Evolutionary conservation across 2,113 vertebrate genomes (phyloP).

Genomic region (Phaethon lepturus): DNA sequence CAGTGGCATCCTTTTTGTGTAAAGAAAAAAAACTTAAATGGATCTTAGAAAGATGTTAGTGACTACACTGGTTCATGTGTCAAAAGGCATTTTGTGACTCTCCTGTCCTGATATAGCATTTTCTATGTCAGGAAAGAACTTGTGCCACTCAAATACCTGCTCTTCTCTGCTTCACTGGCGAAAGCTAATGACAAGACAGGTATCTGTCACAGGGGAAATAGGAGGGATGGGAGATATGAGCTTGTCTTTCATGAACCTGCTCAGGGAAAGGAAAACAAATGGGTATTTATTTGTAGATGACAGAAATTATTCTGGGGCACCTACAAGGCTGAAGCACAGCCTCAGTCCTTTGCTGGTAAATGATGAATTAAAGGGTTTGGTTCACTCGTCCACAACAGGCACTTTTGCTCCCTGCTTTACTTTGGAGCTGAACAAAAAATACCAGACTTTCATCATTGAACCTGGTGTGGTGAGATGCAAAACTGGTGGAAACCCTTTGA

Average conservation of each 20-base stretch:
- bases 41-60: background rate
- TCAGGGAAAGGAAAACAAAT: background rate
- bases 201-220: background rate
- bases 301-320: background rate
- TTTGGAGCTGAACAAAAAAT: background rate
- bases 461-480: background rate
- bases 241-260: background rate
- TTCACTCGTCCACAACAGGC: background rate
- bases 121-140: background rate
- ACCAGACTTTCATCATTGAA: background rate
- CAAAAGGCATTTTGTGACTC: background rate
- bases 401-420: background rate
- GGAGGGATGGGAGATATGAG: fast-evolving
- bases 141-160: background rate
- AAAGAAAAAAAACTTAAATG: background rate
- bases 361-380: background rate
- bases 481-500: background rate
- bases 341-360: background rate
- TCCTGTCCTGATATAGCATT: background rate
- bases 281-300: background rate
- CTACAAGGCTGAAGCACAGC: background rate
- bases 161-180: background rate
- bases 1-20: background rate
- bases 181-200: background rate
- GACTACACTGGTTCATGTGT: background rate